A percentile compares a stretch with the other conserved stretches of the same genome.
Conservation (phyloP, 2,888 invertebrate genomes). For the Oeneis ivallda region DNA sequence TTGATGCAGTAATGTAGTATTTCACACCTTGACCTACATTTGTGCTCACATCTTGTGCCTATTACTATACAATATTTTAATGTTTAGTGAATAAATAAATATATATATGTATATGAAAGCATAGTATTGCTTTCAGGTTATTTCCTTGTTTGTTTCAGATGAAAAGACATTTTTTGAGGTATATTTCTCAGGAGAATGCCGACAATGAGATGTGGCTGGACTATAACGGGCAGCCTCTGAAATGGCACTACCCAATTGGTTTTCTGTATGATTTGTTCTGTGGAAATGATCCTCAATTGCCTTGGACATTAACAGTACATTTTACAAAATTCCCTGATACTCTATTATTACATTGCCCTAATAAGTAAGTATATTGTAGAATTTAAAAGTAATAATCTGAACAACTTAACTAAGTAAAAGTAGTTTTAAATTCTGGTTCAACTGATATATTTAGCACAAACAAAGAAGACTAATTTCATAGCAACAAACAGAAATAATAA, state of each 20-base stretch:
- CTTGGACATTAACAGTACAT: slow-evolving; percentile 97
- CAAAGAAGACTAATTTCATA: too few relatives aligned
- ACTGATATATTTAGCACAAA: not conserved
- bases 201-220: slow-evolving; percentile 97
- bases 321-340: slow-evolving; percentile 97
- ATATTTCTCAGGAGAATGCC: slow-evolving; percentile 89
- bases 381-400: too few relatives aligned
- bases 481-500: too few relatives aligned
- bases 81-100: not conserved
- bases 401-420: too few relatives aligned
- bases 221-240: slow-evolving; percentile 93
- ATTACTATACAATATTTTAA: too few relatives aligned
- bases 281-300: slow-evolving; percentile 86
- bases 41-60: too few relatives aligned
- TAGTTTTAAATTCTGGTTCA: not conserved
- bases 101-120: not conserved
- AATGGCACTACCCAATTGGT: slow-evolving; percentile 94
- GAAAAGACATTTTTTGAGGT: slow-evolving; percentile 92
- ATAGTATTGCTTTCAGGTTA: not conserved
- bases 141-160: slow-evolving; percentile 80
- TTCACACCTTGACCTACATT: too few relatives aligned
- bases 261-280: slow-evolving; percentile 93
- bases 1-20: too few relatives aligned
- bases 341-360: slow-evolving; percentile 91
- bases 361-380: slow-evolving; percentile 83